Conservation (phyloP, 1,140 invertebrate genomes). For the Neoseiulus cucumeris region DNA sequence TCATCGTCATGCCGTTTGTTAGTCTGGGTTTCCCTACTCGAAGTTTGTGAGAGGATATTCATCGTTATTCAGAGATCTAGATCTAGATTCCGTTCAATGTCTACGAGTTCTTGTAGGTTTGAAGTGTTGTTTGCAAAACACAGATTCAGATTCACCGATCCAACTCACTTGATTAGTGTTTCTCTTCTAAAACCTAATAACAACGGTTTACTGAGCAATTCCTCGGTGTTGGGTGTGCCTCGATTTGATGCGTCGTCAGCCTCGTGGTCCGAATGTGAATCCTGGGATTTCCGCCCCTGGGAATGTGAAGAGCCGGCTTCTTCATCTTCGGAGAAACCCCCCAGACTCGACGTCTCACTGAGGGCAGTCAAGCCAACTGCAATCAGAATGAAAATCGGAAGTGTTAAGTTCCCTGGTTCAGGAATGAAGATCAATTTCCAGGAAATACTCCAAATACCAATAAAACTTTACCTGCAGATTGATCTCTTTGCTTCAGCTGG, state of each 20-base stretch:
- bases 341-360: not conserved
- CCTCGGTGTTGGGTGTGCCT: not conserved
- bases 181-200: not conserved
- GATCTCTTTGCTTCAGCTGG: not conserved
- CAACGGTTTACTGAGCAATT: not conserved
- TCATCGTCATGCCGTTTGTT: too few relatives aligned
- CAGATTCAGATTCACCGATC: too few relatives aligned
- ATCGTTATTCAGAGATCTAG: too few relatives aligned
- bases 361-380: not conserved
- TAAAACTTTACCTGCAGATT: not conserved
- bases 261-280: not conserved
- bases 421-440: too few relatives aligned
- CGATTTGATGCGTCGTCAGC: not conserved
- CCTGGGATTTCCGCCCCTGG: not conserved
- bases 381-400: too few relatives aligned
- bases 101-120: too few relatives aligned
- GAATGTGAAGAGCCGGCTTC: conserved; percentile 1
- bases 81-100: too few relatives aligned
- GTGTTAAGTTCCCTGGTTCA: too few relatives aligned
- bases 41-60: too few relatives aligned
- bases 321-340: not conserved
- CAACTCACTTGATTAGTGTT: conserved; percentile 1
- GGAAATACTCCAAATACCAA: too few relatives aligned
- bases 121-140: too few relatives aligned
- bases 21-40: too few relatives aligned